phyloP scores from a whole-genome alignment of 1,140 invertebrate species.

The Zaprionus ornatus region DNA sequence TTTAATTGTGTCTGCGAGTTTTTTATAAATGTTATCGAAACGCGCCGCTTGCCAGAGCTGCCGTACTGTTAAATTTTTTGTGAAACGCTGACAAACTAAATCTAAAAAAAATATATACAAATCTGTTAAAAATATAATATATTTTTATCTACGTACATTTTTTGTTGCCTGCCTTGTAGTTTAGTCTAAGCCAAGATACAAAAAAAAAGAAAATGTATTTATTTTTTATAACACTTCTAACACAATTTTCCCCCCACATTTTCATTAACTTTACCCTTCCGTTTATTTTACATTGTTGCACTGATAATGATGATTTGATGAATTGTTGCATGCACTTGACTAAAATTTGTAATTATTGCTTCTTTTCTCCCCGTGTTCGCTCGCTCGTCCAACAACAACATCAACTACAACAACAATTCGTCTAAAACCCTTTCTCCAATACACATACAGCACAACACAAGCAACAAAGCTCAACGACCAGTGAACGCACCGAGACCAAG shows the following conservation, averaged over 20 bases:
- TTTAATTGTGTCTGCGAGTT: background rate
- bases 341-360: constrained; percentile 73
- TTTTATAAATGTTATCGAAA: background rate
- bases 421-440: constrained; percentile 66
- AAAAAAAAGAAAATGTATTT: constrained; percentile 11
- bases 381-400: constrained; percentile 40
- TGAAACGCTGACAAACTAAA: constrained; percentile 16
- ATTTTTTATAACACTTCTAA: constrained; percentile 24
- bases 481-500: constrained; percentile 79
- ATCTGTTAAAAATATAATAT: constrained; percentile 15
- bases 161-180: constrained; percentile 41
- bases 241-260: constrained; percentile 8
- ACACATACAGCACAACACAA: constrained; percentile 78
- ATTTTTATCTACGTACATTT: constrained; percentile 11
- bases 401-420: constrained; percentile 44
- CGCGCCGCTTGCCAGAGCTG: constrained; percentile 18
- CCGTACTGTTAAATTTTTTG: constrained; percentile 9
- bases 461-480: constrained; percentile 76
- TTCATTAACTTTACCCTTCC: constrained; percentile 34
- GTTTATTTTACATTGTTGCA: constrained; percentile 29
- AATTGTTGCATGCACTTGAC: constrained; percentile 59
- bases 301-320: background rate
- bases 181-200: constrained; percentile 43
- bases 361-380: constrained; percentile 47
- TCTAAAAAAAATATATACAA: background rate